These are phyloP conservation scores for Neostethus bicornis DNA, from an alignment of 2,797 vertebrate genomes.

Conservation along the genomic window DNA sequence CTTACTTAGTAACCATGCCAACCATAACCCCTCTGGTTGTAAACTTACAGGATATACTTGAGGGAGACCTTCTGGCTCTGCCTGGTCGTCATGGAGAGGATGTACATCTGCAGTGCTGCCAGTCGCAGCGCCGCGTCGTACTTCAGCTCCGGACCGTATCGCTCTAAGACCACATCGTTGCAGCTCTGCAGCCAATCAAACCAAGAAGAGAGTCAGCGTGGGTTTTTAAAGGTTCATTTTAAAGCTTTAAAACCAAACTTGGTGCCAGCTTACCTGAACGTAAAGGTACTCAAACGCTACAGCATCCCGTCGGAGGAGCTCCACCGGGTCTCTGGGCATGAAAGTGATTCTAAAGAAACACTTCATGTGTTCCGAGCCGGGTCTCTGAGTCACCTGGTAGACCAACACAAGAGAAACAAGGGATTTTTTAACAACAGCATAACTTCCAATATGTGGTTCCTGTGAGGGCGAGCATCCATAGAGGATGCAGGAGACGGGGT, in stretches of 20 bases:
- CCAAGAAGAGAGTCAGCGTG: not conserved
- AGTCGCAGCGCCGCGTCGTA: conserved; percentile 92
- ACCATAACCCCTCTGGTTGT: not conserved
- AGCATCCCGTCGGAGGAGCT: conserved; percentile 92
- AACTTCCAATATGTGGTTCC: too few relatives aligned
- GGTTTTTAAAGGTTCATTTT: conserved; percentile 4
- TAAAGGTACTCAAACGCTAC: conserved; percentile 98
- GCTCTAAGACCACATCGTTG: conserved; percentile 94
- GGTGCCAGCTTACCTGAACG: conserved; percentile 59
- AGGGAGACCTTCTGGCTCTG: conserved; percentile 97
- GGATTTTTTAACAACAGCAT: not conserved
- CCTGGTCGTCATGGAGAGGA: conserved; percentile 93
- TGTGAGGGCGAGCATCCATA: too few relatives aligned
- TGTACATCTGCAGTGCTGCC: conserved; percentile 97
- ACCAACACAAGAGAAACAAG: not conserved
- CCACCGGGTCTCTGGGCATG: conserved; percentile 95
- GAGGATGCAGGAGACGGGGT: too few relatives aligned
- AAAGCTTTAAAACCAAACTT: not conserved
- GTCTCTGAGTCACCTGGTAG: conserved; percentile 94
- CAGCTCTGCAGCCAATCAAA: conserved; percentile 83
- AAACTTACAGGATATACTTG: conserved; percentile 97
- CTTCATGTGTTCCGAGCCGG: conserved; percentile 94
- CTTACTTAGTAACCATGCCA: too few relatives aligned
- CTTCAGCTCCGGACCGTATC: conserved; percentile 94
- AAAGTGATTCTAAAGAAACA: conserved; percentile 98